Evolutionary conservation across 1,140 invertebrate species (phyloP).

Genomic region (Eciton burchellii): DNA sequence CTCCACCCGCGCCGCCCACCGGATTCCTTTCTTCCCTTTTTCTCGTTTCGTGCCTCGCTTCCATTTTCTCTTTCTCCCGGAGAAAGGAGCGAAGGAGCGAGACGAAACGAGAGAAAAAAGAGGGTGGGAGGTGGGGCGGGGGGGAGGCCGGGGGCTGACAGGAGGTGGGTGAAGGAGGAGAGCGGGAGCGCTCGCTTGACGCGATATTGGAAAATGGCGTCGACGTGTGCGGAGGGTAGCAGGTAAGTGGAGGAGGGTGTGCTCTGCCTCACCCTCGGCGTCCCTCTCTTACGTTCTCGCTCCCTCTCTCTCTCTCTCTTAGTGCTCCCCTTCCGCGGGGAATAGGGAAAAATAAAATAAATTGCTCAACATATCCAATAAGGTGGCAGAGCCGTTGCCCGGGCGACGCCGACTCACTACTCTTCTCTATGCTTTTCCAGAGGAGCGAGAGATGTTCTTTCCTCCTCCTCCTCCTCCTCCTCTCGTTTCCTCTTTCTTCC

Average conservation of each 20-base stretch:
- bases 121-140: constrained; percentile 41
- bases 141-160: constrained; percentile 57
- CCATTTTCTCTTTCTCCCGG: constrained; percentile 57
- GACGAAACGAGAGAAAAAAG: constrained; percentile 57
- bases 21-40: constrained; percentile 67
- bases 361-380: constrained; percentile 86
- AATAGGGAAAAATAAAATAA: constrained; percentile 86
- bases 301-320: constrained; percentile 24
- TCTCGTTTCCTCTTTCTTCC: constrained; percentile 64
- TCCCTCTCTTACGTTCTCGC: constrained; percentile 62
- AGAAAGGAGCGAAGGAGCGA: constrained; percentile 60
- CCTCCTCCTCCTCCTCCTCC: constrained; percentile 48
- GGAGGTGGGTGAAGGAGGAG: constrained; percentile 69
- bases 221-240: constrained; percentile 81
- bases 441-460: constrained; percentile 72
- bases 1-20: constrained; percentile 22
- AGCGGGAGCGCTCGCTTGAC: constrained; percentile 78
- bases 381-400: constrained; percentile 85
- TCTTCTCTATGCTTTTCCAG: constrained; percentile 74
- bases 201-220: constrained; percentile 85
- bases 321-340: constrained; percentile 42
- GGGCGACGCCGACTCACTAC: constrained; percentile 83
- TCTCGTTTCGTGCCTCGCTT: constrained; percentile 69
- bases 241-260: constrained; percentile 71
- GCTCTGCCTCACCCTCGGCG: constrained; percentile 66